Base-by-base conservation (phyloP, 1,140 invertebrate genomes). In the Polypedilum vanderplanki region DNA sequence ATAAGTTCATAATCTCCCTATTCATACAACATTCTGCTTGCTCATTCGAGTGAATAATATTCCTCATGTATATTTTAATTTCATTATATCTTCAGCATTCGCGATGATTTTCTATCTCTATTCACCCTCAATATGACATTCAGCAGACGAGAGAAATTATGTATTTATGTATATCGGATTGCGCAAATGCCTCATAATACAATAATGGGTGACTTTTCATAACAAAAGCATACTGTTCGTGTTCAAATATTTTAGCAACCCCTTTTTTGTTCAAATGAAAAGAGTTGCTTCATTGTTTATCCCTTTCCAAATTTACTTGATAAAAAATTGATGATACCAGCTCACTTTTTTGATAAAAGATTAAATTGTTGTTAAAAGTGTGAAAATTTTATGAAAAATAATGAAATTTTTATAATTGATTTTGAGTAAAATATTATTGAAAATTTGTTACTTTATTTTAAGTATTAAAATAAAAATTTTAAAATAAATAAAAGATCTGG, bases 181-280 rank as follows among this genome's bases (percentile, higher is more conserved):
- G 46, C 46, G 46, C 46, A 57, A 57, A 57, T 57, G 46, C 46
- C n/a, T 57, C n/a, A 57, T 57, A 57, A 57, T 57, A 57, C 46
- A 57, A 57, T 57, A 57, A 57, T 57, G 46, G 46, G 46, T 57
- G 46, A 57, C 46, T 57, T 57, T 57, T 57, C 12, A 57, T 57
- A 57, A 12, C 46, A 57, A 57, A 57, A 57, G n/a, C 46, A 57
- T 57, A 57, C 46, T 57, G 46, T 57, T 57, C 46, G n/a, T 57
- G 46, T 57, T 57, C 12, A 57, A 57, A n/a, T n/a, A 57, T 57
- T 46, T n/a, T 12, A 15, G 41, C 46, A 57, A 57, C 46, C 46
- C 46, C 46, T 57, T 57, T 57, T 57, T 57, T 57, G 46, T 33
- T 33, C 24, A 33, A 33, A 33, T 33, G 24, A 33, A 33, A 33